Evolutionary conservation across 2,113 vertebrate genomes (phyloP).

Genomic region (Caracal caracal): DNA sequence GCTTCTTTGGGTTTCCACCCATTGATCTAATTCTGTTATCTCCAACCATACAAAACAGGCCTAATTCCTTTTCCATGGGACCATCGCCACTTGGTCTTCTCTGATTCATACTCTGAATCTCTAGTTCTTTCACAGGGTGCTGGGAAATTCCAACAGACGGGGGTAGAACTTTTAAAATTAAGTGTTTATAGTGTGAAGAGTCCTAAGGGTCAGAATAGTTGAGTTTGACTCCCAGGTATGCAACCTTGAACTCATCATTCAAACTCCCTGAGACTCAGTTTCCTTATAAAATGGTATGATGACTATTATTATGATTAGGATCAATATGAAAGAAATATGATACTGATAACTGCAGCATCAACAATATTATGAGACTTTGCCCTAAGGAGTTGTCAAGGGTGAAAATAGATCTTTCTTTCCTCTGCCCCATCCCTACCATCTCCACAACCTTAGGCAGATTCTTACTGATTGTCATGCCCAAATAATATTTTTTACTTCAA

Average conservation of each 20-base stretch:
- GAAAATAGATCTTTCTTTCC: neutral
- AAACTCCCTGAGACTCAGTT: neutral
- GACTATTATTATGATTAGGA: neutral
- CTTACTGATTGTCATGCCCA: neutral
- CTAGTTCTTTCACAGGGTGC: neutral
- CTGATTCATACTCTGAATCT: neutral
- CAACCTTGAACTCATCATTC: neutral
- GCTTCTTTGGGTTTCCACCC: neutral
- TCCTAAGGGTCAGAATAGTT: neutral
- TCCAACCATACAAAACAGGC: neutral
- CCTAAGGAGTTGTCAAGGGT: neutral
- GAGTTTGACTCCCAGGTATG: neutral
- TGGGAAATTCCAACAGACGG: neutral
- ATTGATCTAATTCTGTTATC: neutral
- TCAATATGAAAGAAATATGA: neutral
- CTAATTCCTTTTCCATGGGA: neutral
- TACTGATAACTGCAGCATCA: neutral
- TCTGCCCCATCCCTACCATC: neutral
- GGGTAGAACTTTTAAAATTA: neutral
- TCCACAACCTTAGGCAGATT: neutral
- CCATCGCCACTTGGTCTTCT: neutral
- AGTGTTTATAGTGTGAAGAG: neutral
- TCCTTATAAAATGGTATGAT: neutral
- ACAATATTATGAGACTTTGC: neutral
- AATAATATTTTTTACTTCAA: neutral